Evolutionary conservation across 2,113 vertebrate species (phyloP).

Genomic region (Phrynocephalus versicolor): DNA sequence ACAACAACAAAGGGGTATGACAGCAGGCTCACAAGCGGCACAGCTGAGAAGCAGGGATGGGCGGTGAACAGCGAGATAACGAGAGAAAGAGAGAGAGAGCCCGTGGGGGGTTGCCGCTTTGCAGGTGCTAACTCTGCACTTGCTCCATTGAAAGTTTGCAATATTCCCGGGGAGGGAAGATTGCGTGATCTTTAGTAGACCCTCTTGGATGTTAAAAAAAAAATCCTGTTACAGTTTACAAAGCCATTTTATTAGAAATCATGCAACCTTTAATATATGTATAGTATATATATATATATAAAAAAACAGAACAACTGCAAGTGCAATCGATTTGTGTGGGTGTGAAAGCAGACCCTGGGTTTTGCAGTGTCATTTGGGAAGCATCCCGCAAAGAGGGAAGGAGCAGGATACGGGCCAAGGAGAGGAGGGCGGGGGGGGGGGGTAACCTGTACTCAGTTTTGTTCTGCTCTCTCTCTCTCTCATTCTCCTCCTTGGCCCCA

Average conservation of each 20-base stretch:
- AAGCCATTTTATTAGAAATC: constrained; percentile 86
- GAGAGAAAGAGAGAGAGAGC: neutral
- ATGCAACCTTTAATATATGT: constrained; percentile 83
- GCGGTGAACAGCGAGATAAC: neutral
- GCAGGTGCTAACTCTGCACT: constrained; percentile 62
- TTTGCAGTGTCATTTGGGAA: constrained; percentile 47
- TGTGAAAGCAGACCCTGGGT: constrained; percentile 70
- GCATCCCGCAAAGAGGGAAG: constrained; percentile 23
- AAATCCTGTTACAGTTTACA: constrained; percentile 66
- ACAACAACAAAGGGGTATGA: neutral
- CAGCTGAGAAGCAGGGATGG: neutral
- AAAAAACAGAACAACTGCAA: constrained; percentile 74
- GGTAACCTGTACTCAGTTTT: constrained; percentile 30
- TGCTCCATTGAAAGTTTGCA: constrained; percentile 32
- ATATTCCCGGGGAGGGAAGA: constrained; percentile 29
- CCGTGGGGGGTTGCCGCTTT: constrained; percentile 50
- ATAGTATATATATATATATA: constrained; percentile 12
- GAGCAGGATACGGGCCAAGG: too few relatives aligned
- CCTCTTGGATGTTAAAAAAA: constrained; percentile 70
- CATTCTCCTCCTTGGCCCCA: neutral
- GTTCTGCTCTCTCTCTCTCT: constrained; percentile 28
- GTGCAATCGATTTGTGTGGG: constrained; percentile 76
- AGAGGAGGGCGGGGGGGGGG: accelerated
- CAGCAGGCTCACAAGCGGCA: neutral
- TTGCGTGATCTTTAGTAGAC: constrained; percentile 59